phyloP scores from a whole-genome alignment of 2,888 invertebrate species.

The Noctuana brunneofusca region DNA sequence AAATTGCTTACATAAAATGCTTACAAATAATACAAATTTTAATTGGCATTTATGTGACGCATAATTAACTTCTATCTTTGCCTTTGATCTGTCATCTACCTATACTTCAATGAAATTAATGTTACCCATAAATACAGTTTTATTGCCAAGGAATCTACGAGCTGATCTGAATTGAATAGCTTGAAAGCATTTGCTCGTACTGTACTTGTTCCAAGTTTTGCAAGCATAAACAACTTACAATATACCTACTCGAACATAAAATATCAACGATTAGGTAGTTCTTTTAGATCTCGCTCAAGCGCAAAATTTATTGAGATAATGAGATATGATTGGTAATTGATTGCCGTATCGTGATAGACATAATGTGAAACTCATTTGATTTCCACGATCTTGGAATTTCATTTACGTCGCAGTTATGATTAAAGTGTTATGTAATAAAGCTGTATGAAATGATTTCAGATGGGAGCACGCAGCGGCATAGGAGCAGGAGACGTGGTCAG shows the following conservation, averaged over 20 bases:
- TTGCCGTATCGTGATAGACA: conserved; percentile 35
- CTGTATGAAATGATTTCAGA: conserved; percentile 36
- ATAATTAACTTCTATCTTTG: conserved; percentile 1
- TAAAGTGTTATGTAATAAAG: conserved; percentile 13
- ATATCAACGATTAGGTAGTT: not conserved
- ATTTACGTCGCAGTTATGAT: conserved; percentile 3
- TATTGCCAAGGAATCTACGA: conserved; percentile 11
- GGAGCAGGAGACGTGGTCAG: conserved; percentile 61
- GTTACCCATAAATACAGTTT: conserved; percentile 17
- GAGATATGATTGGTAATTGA: conserved; percentile 33
- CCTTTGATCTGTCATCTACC: conserved; percentile 12
- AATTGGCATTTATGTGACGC: not conserved
- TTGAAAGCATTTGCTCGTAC: conserved; percentile 22
- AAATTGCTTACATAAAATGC: not conserved
- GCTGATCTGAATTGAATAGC: conserved; percentile 23
- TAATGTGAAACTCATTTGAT: conserved; percentile 33
- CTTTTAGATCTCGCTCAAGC: conserved; percentile 2
- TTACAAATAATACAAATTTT: not conserved
- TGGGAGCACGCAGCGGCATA: conserved; percentile 36
- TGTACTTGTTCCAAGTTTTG: conserved; percentile 8
- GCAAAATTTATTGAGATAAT: conserved; percentile 5
- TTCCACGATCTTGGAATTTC: conserved; percentile 11
- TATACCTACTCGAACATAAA: conserved; percentile 6
- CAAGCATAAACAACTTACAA: conserved; percentile 13
- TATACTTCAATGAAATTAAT: conserved; percentile 13